Percentiles rank a stretch among this genome's conserved stretches.
Conservation (phyloP, 2,797 vertebrate species). For the Spinus olivaceus region DNA sequence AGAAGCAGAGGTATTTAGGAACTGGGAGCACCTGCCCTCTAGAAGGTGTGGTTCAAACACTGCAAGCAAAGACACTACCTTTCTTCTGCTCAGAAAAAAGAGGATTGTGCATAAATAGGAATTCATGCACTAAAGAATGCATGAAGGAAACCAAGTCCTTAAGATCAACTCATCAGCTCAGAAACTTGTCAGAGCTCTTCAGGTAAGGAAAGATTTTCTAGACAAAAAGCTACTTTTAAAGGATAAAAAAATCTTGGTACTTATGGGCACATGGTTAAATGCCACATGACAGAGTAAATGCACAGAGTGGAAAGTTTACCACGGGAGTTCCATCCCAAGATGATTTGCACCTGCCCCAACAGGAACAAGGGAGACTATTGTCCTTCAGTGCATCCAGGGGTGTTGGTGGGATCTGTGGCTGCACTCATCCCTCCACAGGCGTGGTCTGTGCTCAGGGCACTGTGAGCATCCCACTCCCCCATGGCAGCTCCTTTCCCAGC, state of each 20-base stretch:
- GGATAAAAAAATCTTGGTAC: not conserved
- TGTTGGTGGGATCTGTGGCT: not conserved
- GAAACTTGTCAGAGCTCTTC: not conserved
- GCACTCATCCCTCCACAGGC: accelerated
- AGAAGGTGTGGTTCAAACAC: not conserved
- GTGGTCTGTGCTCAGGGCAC: not conserved
- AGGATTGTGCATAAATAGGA: not conserved
- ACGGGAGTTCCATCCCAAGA: not conserved
- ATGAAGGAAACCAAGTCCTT: not conserved
- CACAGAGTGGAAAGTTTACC: not conserved
- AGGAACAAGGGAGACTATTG: not conserved
- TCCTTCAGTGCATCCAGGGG: not conserved
- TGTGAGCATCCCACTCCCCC: not conserved
- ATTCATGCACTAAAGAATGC: not conserved
- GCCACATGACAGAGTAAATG: not conserved
- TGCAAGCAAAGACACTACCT: not conserved
- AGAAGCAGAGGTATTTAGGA: not conserved
- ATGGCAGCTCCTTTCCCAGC: not conserved
- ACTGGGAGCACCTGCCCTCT: not conserved
- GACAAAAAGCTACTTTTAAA: not conserved
- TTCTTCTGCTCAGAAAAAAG: not conserved
- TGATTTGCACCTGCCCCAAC: not conserved
- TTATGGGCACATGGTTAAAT: not conserved
- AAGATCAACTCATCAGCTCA: not conserved
- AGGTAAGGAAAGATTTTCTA: not conserved